Evolutionary conservation across 2,113 vertebrate genomes (phyloP), one percentile per base, ranked within the genome.

Genomic region (Ailurus styani): DNA sequence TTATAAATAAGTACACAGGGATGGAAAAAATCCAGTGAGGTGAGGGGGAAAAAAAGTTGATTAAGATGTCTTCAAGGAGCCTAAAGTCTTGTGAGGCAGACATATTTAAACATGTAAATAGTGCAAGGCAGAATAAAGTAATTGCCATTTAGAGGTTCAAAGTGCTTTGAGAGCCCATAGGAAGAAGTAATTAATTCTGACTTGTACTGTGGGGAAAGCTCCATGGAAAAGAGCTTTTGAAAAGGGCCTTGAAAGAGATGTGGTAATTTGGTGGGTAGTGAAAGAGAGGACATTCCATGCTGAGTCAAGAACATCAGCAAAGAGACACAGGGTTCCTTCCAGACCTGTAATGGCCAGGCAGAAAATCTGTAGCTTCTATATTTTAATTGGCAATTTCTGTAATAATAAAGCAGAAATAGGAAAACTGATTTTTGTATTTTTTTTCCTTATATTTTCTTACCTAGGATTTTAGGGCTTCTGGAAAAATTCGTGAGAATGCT

Each of bases 81-180:
- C 90, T 96, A 54, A 95, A 90, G 95, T 75, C 95, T 97, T 93
- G 89, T 55, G 93, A 97, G 93, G 94, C 93, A 97, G 87, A 96
- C 87, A 90, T 94, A 92, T 91, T 97, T 97, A 96, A 97, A 97
- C 95, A 97, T 96, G 96, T 98, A 98, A 98, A 97, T 97, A 97
- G 92, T 95, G 40, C 84, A 90, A 97, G 81, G 94, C 94, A 97
- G 98, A 97, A 94, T 95, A 98, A 98, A 98, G 96, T 97, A 98
- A 98, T 98, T 98, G 98, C 94, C 96, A 97, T 97, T 98, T 98
- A 98, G 95, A 98, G 87, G 98, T 98, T 98, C 97, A 98, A 97
- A 98, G 97, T 98, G 96, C 96, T 98, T 96, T 95, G 97, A 96
- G 96, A 97, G 97, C 96, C 93, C 98, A 98, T 95, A 97, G 97